A percentile compares a stretch with the other conserved stretches of the same genome.
phyloP scores from a whole-genome alignment of 2,797 vertebrate species.

The Chrysolophus pictus region DNA sequence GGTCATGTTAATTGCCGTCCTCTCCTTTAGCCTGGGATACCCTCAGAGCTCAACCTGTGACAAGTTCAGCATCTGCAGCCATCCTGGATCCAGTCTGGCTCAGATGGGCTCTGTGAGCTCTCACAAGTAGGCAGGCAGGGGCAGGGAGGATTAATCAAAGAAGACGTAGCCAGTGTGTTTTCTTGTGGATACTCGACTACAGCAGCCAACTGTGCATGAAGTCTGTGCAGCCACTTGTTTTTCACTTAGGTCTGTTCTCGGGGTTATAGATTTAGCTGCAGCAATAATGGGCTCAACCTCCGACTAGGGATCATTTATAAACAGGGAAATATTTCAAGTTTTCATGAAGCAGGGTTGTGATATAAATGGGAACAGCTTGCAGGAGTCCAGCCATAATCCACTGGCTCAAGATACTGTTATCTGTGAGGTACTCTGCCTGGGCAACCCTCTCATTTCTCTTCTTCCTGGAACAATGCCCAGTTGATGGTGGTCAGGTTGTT shows the following conservation, averaged over 20 bases:
- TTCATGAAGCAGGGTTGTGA: not conserved
- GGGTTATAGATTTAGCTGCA: constrained; percentile 19
- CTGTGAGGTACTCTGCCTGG: not conserved
- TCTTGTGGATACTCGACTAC: constrained; percentile 2
- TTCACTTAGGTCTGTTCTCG: constrained; percentile 1
- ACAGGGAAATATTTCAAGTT: not conserved
- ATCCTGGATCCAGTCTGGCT: not conserved
- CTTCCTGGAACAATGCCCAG: not conserved
- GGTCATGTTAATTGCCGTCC: constrained; percentile 3
- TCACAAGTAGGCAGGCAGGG: not conserved
- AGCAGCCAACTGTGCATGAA: constrained; percentile 18
- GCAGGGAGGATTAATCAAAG: constrained; percentile 8
- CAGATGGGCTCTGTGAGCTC: not conserved
- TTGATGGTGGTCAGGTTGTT: too few relatives aligned
- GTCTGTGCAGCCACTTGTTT: not conserved
- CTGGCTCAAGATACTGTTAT: not conserved
- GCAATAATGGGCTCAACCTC: constrained; percentile 8
- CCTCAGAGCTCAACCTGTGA: not conserved
- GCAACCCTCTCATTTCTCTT: not conserved
- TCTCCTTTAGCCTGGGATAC: not conserved
- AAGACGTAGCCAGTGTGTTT: not conserved
- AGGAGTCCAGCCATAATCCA: not conserved
- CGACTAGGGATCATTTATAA: not conserved
- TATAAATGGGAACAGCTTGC: not conserved
- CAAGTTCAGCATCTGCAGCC: constrained; percentile 21